A percentile compares a stretch with the other conserved stretches of the same genome.
These are phyloP conservation scores for Seriola rivoliana DNA, from an alignment of 2,113 vertebrate genomes.

Conservation along the genomic window DNA sequence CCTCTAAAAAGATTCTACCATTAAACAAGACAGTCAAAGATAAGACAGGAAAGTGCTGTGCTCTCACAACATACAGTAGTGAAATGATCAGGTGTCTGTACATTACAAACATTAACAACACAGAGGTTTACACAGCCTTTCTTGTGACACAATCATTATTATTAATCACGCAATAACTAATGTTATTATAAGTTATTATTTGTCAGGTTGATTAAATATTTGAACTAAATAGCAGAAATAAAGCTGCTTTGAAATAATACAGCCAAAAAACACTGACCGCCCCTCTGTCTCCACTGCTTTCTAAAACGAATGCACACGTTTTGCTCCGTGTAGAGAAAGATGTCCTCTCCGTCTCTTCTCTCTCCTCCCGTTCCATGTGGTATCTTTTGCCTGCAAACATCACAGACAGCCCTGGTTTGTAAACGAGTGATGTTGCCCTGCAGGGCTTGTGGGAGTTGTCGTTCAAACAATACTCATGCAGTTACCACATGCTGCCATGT, in stretches of 20 bases:
- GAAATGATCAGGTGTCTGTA: too few relatives aligned
- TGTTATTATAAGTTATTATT: too few relatives aligned
- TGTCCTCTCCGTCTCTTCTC: not conserved
- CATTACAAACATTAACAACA: too few relatives aligned
- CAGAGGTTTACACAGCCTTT: too few relatives aligned
- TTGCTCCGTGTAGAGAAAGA: not conserved
- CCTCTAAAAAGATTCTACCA: too few relatives aligned
- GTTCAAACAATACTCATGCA: not conserved
- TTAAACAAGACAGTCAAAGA: too few relatives aligned
- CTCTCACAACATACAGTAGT: too few relatives aligned
- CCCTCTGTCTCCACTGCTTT: not conserved
- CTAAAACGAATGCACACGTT: conserved; percentile 17
- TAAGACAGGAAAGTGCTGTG: too few relatives aligned
- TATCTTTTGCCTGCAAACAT: not conserved
- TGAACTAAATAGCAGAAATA: not conserved
- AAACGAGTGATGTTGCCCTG: not conserved
- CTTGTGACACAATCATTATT: too few relatives aligned
- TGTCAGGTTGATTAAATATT: too few relatives aligned
- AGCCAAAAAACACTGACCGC: not conserved
- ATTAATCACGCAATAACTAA: too few relatives aligned
- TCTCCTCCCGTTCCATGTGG: not conserved
- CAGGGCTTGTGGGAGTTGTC: conserved; percentile 24
- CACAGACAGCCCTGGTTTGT: not conserved
- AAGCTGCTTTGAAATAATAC: not conserved
- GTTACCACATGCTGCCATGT: conserved; percentile 37